These are phyloP conservation scores for Atrichornis clamosus DNA, from an alignment of 2,113 vertebrate genomes.

Conservation along the genomic window DNA sequence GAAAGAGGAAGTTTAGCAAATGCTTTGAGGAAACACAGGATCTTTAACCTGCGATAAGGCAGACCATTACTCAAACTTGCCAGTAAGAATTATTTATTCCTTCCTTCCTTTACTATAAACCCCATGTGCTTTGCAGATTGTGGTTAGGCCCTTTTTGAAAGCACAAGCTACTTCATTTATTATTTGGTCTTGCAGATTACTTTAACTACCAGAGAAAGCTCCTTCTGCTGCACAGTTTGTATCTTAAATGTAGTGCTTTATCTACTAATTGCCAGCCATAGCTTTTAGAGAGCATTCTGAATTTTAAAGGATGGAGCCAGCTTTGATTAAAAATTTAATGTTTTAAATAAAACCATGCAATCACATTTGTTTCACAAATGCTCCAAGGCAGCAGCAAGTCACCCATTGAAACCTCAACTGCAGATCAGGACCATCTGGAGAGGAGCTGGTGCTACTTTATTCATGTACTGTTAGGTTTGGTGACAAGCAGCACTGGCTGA, in stretches of 20 bases:
- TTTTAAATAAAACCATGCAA: conserved; percentile 10
- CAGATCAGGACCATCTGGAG: conserved; percentile 18
- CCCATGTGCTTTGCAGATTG: not conserved
- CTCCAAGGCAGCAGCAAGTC: not conserved
- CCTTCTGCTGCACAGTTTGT: not conserved
- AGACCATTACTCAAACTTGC: not conserved
- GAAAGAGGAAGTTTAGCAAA: not conserved
- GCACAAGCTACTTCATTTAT: not conserved
- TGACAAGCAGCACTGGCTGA: not conserved
- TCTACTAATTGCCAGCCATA: conserved; percentile 38
- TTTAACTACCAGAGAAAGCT: not conserved
- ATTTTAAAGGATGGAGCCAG: conserved; percentile 1
- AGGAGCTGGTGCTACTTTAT: not conserved
- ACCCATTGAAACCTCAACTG: not conserved
- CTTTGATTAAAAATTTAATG: conserved; percentile 28
- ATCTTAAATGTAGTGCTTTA: not conserved
- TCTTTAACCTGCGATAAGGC: not conserved
- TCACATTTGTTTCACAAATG: conserved; percentile 22
- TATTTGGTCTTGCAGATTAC: not conserved
- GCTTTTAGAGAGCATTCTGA: not conserved
- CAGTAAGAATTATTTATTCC: not conserved
- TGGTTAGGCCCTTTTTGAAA: not conserved
- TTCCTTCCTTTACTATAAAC: not conserved
- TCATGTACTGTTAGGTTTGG: not conserved
- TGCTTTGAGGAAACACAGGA: not conserved